These are phyloP conservation scores for Callopanchax toddi DNA, from an alignment of 2,113 vertebrate genomes.

Conservation along the genomic window DNA sequence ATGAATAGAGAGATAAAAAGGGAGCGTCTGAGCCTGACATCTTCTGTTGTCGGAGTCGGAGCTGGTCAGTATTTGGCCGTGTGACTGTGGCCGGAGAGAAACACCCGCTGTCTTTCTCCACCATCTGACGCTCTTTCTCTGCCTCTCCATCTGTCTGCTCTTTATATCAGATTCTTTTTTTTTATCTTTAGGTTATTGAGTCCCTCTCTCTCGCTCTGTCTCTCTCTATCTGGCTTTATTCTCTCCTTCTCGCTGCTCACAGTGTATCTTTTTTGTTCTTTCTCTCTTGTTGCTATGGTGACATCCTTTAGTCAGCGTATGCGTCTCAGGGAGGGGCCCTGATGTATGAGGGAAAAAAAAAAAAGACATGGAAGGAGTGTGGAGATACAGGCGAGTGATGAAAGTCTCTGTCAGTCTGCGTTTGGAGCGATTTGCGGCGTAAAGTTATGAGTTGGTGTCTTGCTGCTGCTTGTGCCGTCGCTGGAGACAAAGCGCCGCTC, in stretches of 20 bases:
- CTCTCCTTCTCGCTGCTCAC: conserved; percentile 52
- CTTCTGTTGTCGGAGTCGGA: conserved; percentile 57
- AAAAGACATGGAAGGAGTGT: conserved; percentile 39
- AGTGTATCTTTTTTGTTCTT: conserved; percentile 59
- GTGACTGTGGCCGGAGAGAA: conserved; percentile 52
- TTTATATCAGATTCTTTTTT: conserved; percentile 55
- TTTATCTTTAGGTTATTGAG: conserved; percentile 66
- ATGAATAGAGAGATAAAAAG: conserved; percentile 57
- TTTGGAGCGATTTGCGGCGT: neutral
- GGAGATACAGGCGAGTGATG: conserved; percentile 19
- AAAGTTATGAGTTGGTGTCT: conserved; percentile 5
- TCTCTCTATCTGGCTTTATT: conserved; percentile 40
- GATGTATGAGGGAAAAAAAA: conserved; percentile 49
- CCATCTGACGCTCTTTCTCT: conserved; percentile 67
- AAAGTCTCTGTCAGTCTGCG: conserved; percentile 22
- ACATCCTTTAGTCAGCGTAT: conserved; percentile 66
- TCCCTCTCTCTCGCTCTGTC: conserved; percentile 47
- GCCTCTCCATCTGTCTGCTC: conserved; percentile 66
- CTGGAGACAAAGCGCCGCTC: conserved; percentile 1
- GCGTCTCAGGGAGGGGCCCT: conserved; percentile 68
- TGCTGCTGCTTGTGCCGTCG: neutral
- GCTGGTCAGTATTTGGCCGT: conserved; percentile 55
- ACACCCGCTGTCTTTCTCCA: conserved; percentile 57
- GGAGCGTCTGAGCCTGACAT: conserved; percentile 49
- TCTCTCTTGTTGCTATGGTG: conserved; percentile 76